Evolutionary conservation across 2,113 vertebrate genomes (phyloP).

Genomic region (Tapirus terrestris): DNA sequence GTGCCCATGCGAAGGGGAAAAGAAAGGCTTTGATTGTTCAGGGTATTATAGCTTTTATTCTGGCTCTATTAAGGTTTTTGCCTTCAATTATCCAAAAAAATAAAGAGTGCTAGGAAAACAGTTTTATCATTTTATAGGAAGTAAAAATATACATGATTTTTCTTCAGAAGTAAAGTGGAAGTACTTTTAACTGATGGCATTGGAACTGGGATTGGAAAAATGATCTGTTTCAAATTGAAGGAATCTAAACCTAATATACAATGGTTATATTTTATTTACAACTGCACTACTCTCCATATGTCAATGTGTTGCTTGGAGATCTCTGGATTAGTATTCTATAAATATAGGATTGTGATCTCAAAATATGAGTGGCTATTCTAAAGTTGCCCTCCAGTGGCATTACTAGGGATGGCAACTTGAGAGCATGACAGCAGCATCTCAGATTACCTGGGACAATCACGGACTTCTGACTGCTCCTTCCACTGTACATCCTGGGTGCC

Average conservation of each 20-base stretch:
- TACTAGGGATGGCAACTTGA: neutral
- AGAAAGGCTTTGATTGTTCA: neutral
- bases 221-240: constrained; percentile 33
- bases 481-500: constrained; percentile 25
- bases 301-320: neutral
- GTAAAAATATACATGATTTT: constrained; percentile 5
- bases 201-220: constrained; percentile 43
- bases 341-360: neutral
- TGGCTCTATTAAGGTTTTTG: constrained; percentile 31
- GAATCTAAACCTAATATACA: neutral
- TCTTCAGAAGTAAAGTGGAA: neutral
- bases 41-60: neutral
- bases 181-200: neutral
- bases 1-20: neutral
- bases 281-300: neutral
- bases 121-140: neutral
- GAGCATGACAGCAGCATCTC: neutral
- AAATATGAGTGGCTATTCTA: neutral
- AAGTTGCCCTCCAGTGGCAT: neutral
- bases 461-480: constrained; percentile 58
- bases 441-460: constrained; percentile 78
- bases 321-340: neutral
- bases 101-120: neutral
- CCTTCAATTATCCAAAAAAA: neutral
- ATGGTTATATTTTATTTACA: constrained; percentile 28